phyloP scores from a whole-genome alignment of 2,797 vertebrate species.

The Mastacembelus armatus region DNA sequence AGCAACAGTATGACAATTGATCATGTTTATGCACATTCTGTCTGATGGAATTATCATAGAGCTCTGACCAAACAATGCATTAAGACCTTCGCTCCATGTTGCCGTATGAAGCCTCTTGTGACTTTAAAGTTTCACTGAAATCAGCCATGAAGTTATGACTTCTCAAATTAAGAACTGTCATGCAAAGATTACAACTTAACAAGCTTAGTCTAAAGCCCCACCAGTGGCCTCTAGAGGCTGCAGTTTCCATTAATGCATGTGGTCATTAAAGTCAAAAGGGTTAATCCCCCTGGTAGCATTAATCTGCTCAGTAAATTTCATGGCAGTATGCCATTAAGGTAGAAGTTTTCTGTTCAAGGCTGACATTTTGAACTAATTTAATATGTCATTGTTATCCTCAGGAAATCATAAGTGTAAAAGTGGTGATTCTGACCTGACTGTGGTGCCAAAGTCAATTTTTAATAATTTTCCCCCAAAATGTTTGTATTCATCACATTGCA shows the following conservation, averaged over 20 bases:
- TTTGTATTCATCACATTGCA: not conserved
- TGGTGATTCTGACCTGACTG: not conserved
- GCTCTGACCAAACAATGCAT: not conserved
- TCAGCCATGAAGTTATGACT: conserved; percentile 1
- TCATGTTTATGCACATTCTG: not conserved
- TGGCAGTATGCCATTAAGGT: conserved; percentile 8
- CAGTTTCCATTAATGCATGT: conserved; percentile 28
- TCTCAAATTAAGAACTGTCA: conserved; percentile 22
- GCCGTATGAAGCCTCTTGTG: not conserved
- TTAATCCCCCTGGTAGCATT: conserved; percentile 38
- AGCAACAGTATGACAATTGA: not conserved
- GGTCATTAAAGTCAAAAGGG: conserved; percentile 51
- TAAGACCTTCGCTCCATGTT: not conserved
- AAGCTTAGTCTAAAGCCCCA: conserved; percentile 30
- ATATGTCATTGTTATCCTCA: not conserved
- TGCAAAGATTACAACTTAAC: conserved; percentile 33
- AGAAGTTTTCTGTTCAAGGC: not conserved
- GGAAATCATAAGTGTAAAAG: not conserved
- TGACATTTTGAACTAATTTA: conserved; percentile 12
- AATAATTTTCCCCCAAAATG: not conserved
- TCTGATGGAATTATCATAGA: not conserved
- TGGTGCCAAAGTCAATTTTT: not conserved
- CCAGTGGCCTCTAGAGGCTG: conserved; percentile 28
- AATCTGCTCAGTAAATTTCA: conserved; percentile 42
- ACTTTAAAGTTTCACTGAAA: not conserved